phyloP scores from a whole-genome alignment of 2,888 invertebrate species.

The Drosophila meridiana region DNA sequence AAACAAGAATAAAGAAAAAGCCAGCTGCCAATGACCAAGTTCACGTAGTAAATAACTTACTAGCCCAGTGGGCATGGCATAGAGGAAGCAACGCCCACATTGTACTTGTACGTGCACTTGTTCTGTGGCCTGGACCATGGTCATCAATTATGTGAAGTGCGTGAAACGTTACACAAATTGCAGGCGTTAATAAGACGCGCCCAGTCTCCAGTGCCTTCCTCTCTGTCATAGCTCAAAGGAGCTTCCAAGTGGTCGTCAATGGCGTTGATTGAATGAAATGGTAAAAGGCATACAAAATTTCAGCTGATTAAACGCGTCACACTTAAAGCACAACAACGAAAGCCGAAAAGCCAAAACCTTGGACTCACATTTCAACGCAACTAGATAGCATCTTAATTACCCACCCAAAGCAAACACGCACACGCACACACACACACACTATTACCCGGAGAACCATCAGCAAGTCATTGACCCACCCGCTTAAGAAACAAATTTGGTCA shows the following conservation, averaged over 20 bases:
- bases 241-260: slow-evolving; percentile 32
- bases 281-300: slow-evolving; percentile 26
- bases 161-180: slow-evolving; percentile 62
- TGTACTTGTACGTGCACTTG: slow-evolving; percentile 23
- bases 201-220: slow-evolving; percentile 10
- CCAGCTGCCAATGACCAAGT: not conserved
- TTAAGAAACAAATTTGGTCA: slow-evolving; percentile 39
- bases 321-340: slow-evolving; percentile 39
- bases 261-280: slow-evolving; percentile 70
- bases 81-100: slow-evolving; percentile 28
- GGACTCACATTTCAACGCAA: slow-evolving; percentile 58
- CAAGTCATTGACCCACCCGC: slow-evolving; percentile 50
- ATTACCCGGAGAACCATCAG: slow-evolving; percentile 23
- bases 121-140: slow-evolving; percentile 20
- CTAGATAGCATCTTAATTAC: slow-evolving; percentile 72
- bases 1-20: slow-evolving; percentile 6
- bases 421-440: slow-evolving; percentile 2
- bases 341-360: slow-evolving; percentile 38
- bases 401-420: slow-evolving; percentile 25
- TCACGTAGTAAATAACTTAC: slow-evolving; percentile 51
- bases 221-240: slow-evolving; percentile 26
- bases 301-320: slow-evolving; percentile 26
- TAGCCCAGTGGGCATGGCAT: slow-evolving; percentile 39
- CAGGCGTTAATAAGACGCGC: slow-evolving; percentile 64
- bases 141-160: slow-evolving; percentile 74